A percentile compares a stretch with the other conserved stretches of the same genome.
Conservation (phyloP, 1,140 invertebrate species). For the Drosophila bipectinata region DNA sequence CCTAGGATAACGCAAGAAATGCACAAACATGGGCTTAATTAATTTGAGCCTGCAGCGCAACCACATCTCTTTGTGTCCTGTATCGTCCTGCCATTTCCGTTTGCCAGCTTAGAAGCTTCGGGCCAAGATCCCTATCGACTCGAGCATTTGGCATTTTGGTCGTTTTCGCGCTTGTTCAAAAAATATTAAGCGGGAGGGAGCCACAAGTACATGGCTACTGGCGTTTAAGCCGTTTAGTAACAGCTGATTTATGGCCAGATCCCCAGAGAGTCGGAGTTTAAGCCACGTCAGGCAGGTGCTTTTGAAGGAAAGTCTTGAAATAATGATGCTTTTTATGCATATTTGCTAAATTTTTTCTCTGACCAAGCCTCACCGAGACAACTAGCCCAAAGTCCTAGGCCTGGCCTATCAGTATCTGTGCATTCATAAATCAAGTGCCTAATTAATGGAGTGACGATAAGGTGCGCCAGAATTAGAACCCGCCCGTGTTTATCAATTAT, state of each 20-base stretch:
- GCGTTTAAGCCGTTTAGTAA: conserved; percentile 72
- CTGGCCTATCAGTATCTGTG: conserved; percentile 51
- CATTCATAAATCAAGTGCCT: conserved; percentile 74
- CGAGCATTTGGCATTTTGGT: conserved; percentile 48
- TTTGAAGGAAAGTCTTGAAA: conserved; percentile 1
- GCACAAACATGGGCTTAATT: conserved; percentile 77
- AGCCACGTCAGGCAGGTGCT: conserved; percentile 45
- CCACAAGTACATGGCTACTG: conserved; percentile 51
- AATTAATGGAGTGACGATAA: conserved; percentile 74
- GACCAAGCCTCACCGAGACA: background rate
- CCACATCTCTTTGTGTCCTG: conserved; percentile 13
- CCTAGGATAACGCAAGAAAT: conserved; percentile 58
- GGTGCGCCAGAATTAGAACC: conserved; percentile 69
- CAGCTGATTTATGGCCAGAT: conserved; percentile 66
- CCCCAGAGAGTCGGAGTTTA: conserved; percentile 11
- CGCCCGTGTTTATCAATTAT: conserved; percentile 75
- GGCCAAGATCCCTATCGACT: conserved; percentile 58
- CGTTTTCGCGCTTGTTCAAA: conserved; percentile 63
- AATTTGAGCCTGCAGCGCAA: conserved; percentile 68
- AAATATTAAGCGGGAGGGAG: conserved; percentile 5
- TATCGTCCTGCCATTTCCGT: conserved; percentile 49
- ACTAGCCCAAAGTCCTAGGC: conserved; percentile 1
- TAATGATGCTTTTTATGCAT: background rate
- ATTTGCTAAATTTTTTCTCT: background rate
- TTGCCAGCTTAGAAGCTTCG: conserved; percentile 51